Evolutionary conservation across 2,113 vertebrate species (phyloP).

Genomic region (Dipodomys merriami): DNA sequence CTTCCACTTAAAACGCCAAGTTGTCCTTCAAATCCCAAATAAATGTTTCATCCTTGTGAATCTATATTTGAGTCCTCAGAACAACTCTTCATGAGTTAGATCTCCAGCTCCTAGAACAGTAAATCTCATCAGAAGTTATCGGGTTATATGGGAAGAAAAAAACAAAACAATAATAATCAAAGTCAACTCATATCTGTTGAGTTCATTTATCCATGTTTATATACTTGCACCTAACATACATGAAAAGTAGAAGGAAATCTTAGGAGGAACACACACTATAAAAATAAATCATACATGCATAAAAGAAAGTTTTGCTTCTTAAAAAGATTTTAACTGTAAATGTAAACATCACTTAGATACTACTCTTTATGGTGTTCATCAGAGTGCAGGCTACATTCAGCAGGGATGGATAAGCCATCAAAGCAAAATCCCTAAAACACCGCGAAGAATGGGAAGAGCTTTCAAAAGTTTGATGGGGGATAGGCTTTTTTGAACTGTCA

Average conservation of each 20-base stretch:
- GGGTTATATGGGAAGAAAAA: neutral
- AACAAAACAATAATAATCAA: neutral
- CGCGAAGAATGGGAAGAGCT: neutral
- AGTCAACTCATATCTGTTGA: neutral
- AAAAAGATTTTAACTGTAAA: neutral
- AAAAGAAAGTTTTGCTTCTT: neutral
- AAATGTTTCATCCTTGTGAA: neutral
- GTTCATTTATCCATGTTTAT: neutral
- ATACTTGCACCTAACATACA: neutral
- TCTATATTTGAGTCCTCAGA: neutral
- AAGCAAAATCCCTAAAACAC: neutral
- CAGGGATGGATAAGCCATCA: neutral
- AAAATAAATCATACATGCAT: neutral
- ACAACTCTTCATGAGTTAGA: neutral
- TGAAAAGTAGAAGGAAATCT: neutral
- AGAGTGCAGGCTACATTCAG: neutral
- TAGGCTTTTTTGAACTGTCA: neutral
- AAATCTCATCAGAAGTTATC: neutral
- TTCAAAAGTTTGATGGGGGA: neutral
- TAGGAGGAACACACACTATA: neutral
- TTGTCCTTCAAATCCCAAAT: neutral
- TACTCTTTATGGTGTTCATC: neutral
- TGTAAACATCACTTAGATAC: neutral
- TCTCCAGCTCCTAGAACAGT: neutral
- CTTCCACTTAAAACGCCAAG: neutral